Evolutionary conservation across 2,888 invertebrate species (phyloP).

Genomic region (Melanchra persicariae): DNA sequence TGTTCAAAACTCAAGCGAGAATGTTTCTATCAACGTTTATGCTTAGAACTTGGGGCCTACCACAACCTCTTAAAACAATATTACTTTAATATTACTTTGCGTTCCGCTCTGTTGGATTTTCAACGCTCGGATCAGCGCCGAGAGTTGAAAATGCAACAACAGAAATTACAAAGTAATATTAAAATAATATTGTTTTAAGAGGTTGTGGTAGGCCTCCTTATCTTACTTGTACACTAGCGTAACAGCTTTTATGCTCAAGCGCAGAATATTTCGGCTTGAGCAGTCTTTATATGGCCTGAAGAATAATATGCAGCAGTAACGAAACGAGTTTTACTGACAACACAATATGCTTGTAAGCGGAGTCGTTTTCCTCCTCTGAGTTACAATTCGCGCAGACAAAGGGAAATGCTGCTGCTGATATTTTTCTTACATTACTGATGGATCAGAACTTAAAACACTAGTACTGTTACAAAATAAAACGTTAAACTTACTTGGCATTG

Average conservation of each 20-base stretch:
- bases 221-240: neutral
- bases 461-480: neutral
- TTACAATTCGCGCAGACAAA: slow-evolving; percentile 28
- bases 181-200: too few species aligned
- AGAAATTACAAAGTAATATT: too few species aligned
- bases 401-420: slow-evolving; percentile 7
- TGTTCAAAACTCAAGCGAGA: slow-evolving; percentile 17
- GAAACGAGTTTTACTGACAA: slow-evolving; percentile 20
- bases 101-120: too few species aligned
- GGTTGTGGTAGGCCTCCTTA: too few species aligned
- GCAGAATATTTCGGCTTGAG: neutral
- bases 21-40: slow-evolving; percentile 44
- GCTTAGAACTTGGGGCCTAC: slow-evolving; percentile 37
- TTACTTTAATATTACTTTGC: too few species aligned
- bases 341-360: slow-evolving; percentile 17
- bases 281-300: slow-evolving; percentile 6
- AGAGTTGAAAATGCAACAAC: too few species aligned
- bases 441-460: neutral
- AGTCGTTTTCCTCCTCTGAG: slow-evolving; percentile 27
- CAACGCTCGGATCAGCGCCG: too few species aligned
- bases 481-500: slow-evolving; percentile 1
- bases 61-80: too few species aligned
- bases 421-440: slow-evolving; percentile 28
- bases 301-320: slow-evolving; percentile 17
- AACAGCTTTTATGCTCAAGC: slow-evolving; percentile 8